A percentile compares a stretch with the other conserved stretches of the same genome.
Conservation (phyloP, 2,888 invertebrate species). For the Oscheius myriophilus region DNA sequence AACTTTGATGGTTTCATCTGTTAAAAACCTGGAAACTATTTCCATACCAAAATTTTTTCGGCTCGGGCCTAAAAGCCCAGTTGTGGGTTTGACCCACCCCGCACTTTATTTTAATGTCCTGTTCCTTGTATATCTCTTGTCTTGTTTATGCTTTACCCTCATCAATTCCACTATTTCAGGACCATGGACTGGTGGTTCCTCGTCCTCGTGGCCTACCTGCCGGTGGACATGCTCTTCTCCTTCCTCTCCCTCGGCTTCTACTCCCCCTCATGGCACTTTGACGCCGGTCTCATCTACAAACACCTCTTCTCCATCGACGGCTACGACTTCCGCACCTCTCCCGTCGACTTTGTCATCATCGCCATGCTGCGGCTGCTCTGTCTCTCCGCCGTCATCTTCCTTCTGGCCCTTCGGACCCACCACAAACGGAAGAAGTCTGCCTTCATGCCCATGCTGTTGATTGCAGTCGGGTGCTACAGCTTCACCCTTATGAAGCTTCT, state of each 20-base stretch:
- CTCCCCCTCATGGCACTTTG: slow-evolving; percentile 19
- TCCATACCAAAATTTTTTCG: no score
- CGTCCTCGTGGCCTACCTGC: slow-evolving; percentile 17
- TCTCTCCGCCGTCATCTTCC: slow-evolving; percentile 4
- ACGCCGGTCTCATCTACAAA: slow-evolving; percentile 20
- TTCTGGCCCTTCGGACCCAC: background rate
- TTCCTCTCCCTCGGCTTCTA: slow-evolving; percentile 22
- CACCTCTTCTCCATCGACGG: slow-evolving; percentile 28
- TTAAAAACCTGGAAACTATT: no score
- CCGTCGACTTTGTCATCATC: slow-evolving; percentile 40
- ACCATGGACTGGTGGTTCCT: slow-evolving; percentile 22
- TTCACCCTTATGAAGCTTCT: slow-evolving; percentile 60
- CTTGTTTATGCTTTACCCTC: background rate
- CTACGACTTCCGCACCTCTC: slow-evolving; percentile 31
- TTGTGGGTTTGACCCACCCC: no score
- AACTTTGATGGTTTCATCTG: background rate
- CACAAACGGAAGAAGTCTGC: background rate
- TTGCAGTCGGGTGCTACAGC: slow-evolving; percentile 45
- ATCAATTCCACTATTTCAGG: background rate
- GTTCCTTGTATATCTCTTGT: no score
- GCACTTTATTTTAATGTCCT: no score
- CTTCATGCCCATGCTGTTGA: slow-evolving; percentile 31
- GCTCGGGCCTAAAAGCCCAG: no score
- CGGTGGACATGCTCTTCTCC: slow-evolving; percentile 14
- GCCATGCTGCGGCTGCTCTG: slow-evolving; percentile 16